These are phyloP conservation scores for Spondyliosoma cantharus DNA, from an alignment of 2,797 vertebrate genomes.

Conservation along the genomic window DNA sequence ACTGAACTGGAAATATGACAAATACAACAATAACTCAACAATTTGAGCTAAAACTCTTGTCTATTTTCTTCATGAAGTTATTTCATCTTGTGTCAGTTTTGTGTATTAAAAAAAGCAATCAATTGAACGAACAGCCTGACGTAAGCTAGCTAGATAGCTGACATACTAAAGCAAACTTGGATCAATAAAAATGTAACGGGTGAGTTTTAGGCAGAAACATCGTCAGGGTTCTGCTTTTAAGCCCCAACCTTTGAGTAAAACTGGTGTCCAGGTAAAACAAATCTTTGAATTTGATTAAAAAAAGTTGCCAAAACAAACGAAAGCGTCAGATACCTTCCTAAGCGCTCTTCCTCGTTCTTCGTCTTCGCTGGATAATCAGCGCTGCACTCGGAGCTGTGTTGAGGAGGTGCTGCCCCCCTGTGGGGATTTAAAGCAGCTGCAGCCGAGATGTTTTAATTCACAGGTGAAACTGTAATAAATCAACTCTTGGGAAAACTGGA, in stretches of 20 bases:
- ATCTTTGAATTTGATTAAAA: fast-evolving
- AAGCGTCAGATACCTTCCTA: conserved; percentile 2
- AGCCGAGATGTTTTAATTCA: neutral
- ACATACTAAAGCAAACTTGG: neutral
- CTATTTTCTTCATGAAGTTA: neutral
- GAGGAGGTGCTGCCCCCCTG: conserved; percentile 33
- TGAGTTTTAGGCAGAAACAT: neutral
- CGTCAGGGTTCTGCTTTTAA: no score
- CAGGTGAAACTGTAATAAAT: neutral
- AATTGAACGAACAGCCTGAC: neutral
- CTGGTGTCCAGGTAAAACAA: neutral
- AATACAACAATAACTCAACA: neutral
- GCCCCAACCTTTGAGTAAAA: neutral
- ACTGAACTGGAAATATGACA: neutral
- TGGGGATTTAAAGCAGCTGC: neutral
- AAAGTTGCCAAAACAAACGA: neutral
- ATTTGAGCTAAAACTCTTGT: neutral
- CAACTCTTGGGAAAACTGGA: neutral
- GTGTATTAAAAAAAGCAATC: neutral
- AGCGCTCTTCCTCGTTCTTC: conserved; percentile 8
- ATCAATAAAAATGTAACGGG: neutral
- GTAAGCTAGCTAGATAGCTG: conserved; percentile 19
- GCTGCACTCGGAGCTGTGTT: fast-evolving
- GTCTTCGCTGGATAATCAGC: conserved; percentile 17
- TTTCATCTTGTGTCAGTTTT: neutral